Conservation (phyloP, 2,797 vertebrate species). For the Acanthornis magna region DNA sequence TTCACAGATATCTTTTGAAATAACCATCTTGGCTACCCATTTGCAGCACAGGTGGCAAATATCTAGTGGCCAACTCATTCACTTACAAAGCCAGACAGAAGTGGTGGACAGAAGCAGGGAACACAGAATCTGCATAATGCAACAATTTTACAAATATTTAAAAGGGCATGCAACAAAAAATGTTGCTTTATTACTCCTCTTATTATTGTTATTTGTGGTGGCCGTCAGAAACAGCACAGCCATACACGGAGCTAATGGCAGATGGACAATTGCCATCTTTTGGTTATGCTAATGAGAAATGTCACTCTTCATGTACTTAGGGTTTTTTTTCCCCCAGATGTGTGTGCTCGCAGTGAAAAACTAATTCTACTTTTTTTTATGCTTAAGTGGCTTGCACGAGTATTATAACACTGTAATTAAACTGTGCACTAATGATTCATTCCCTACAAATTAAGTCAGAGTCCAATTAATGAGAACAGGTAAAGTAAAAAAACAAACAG, state of each 20-base stretch:
- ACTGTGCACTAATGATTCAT: slow-evolving; percentile 6
- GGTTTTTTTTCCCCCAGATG: slow-evolving; percentile 42
- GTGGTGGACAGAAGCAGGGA: background rate
- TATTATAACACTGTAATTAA: slow-evolving; percentile 45
- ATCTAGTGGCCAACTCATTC: slow-evolving; percentile 46
- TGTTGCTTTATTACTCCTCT: slow-evolving; percentile 23
- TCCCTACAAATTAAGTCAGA: slow-evolving; percentile 21
- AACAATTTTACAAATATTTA: slow-evolving; percentile 28
- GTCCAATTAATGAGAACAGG: slow-evolving; percentile 28
- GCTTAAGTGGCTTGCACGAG: slow-evolving; percentile 16
- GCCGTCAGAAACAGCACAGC: slow-evolving; percentile 49
- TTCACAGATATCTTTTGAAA: slow-evolving; percentile 41
- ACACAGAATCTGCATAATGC: slow-evolving; percentile 33
- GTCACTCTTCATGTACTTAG: background rate
- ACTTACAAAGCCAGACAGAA: slow-evolving; percentile 65
- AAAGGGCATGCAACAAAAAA: slow-evolving; percentile 18
- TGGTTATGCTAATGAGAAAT: slow-evolving; percentile 63
- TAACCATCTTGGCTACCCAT: slow-evolving; percentile 39
- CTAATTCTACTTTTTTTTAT: slow-evolving; percentile 26
- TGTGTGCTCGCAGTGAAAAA: slow-evolving; percentile 24
- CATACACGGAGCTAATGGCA: slow-evolving; percentile 52
- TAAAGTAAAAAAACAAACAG: slow-evolving; percentile 15
- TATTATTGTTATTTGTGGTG: slow-evolving; percentile 46
- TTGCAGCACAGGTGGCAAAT: slow-evolving; percentile 54
- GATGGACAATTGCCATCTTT: slow-evolving; percentile 60